A percentile compares a stretch with the other conserved stretches of the same genome.
Evolutionary conservation across 2,113 vertebrate genomes (phyloP).

Genomic region (Thermophis baileyi): DNA sequence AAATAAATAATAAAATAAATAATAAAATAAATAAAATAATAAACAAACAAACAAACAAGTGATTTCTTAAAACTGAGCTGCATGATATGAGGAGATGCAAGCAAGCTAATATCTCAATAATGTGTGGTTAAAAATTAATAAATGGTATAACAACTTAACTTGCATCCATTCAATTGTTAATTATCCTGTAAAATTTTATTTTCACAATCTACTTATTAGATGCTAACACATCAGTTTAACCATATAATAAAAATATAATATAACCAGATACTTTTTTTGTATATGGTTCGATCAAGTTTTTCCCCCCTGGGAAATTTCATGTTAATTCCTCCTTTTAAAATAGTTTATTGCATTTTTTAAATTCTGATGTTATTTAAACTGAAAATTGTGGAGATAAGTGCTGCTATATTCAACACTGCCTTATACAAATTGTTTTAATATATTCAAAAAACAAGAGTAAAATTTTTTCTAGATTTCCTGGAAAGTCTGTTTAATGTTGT

Average conservation of each 20-base stretch:
- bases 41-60: too few relatives aligned
- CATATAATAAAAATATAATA: background rate
- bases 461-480: conserved; percentile 10
- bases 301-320: conserved; percentile 24
- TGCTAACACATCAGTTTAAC: conserved; percentile 47
- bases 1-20: too few relatives aligned
- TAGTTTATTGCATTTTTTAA: conserved; percentile 45
- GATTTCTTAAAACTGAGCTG: background rate
- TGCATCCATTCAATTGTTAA: background rate
- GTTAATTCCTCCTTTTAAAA: conserved; percentile 27
- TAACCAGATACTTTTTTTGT: conserved; percentile 44
- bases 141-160: background rate
- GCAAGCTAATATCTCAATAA: background rate
- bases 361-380: conserved; percentile 37
- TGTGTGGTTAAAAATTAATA: background rate
- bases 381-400: background rate
- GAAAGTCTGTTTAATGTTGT: conserved; percentile 20
- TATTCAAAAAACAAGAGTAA: background rate
- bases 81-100: background rate
- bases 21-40: too few relatives aligned
- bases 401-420: conserved; percentile 20
- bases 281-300: conserved; percentile 4
- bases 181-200: conserved; percentile 28
- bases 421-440: conserved; percentile 30
- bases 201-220: conserved; percentile 49